A percentile compares a stretch with the other conserved stretches of the same genome.
These are phyloP conservation scores for Catamblyrhynchus diadema DNA, from an alignment of 2,797 vertebrate species.

Conservation along the genomic window DNA sequence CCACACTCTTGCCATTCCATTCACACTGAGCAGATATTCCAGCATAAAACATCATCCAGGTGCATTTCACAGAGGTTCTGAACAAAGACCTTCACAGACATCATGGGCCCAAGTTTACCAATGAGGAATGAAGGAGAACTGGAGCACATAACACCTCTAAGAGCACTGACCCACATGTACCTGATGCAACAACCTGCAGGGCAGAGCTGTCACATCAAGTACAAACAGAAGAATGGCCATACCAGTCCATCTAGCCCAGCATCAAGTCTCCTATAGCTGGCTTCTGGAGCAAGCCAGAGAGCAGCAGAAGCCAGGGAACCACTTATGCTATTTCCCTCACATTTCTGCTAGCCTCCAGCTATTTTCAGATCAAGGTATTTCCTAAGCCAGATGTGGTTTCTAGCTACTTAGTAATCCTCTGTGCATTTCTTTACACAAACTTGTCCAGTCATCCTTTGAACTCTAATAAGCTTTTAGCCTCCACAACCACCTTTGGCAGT, in stretches of 20 bases:
- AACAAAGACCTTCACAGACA: background rate
- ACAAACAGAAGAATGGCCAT: background rate
- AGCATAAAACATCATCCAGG: background rate
- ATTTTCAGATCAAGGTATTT: constrained; percentile 50
- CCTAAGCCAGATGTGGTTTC: constrained; percentile 40
- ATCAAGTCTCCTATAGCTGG: background rate
- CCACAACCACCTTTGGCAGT: background rate
- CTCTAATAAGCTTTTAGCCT: constrained; percentile 1
- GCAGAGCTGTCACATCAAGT: background rate
- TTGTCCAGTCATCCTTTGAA: constrained; percentile 45
- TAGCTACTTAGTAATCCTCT: background rate
- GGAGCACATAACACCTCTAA: background rate
- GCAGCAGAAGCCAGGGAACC: background rate
- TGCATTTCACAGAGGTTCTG: background rate
- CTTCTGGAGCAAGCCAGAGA: background rate
- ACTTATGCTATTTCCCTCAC: background rate
- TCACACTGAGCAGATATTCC: background rate
- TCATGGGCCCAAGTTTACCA: background rate
- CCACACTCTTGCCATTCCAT: background rate
- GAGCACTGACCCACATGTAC: background rate
- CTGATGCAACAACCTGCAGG: background rate
- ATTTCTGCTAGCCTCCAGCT: constrained; percentile 48
- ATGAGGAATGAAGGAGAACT: background rate
- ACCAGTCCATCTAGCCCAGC: background rate
- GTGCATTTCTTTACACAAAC: constrained; percentile 26